Conservation (phyloP, 2,797 vertebrate species). For the Siniperca undulata region DNA sequence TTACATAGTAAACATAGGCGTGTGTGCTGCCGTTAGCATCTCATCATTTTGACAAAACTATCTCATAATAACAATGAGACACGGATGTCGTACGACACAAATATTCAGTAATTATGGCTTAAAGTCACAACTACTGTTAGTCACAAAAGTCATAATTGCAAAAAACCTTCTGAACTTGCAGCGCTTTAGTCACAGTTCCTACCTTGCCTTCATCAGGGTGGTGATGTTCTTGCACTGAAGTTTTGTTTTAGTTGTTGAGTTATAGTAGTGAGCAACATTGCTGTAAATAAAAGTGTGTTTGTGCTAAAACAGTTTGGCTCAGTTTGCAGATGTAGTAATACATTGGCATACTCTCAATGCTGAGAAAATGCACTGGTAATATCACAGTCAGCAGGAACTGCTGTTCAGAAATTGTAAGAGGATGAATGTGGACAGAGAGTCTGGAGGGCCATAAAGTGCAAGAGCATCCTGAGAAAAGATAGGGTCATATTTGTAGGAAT, state of each 20-base stretch:
- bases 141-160: not conserved
- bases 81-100: too few species aligned
- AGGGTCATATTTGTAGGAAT: conserved; percentile 15
- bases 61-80: not conserved
- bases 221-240: too few species aligned
- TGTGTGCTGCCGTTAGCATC: not conserved
- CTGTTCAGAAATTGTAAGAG: conserved; percentile 7
- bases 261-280: not conserved
- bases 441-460: not conserved
- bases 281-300: not conserved
- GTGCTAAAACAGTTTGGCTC: not conserved
- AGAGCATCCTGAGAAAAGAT: not conserved
- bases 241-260: too few species aligned
- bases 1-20: not conserved
- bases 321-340: not conserved
- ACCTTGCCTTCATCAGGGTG: too few species aligned
- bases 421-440: conserved; percentile 30
- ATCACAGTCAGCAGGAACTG: conserved; percentile 10
- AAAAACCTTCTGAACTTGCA: not conserved
- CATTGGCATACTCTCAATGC: conserved; percentile 4
- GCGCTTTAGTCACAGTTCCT: too few species aligned
- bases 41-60: too few species aligned
- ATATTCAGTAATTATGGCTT: not conserved
- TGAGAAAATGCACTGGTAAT: conserved; percentile 15
- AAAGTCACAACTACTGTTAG: not conserved